These are phyloP conservation scores for Semaprochilodus insignis DNA, from an alignment of 2,797 vertebrate genomes.

Conservation along the genomic window DNA sequence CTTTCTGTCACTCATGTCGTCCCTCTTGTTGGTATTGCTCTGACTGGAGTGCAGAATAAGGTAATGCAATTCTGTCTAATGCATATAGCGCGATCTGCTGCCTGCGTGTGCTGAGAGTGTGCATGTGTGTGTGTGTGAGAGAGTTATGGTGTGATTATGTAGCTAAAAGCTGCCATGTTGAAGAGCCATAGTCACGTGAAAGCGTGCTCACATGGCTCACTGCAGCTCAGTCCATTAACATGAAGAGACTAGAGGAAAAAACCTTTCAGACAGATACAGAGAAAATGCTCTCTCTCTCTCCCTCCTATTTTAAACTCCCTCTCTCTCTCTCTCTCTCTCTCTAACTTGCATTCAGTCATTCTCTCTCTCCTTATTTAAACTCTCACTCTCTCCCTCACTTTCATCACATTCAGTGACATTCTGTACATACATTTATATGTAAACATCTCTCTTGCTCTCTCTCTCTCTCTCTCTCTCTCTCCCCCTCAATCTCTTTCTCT, in stretches of 20 bases:
- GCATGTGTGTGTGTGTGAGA: conserved; percentile 26
- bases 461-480: neutral
- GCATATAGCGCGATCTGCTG: neutral
- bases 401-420: neutral
- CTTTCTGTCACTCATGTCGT: conserved; percentile 12
- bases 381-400: neutral
- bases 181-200: conserved; percentile 67
- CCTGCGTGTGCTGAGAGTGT: conserved; percentile 4
- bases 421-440: too few species aligned
- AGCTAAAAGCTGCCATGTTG: conserved; percentile 52
- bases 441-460: neutral
- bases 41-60: conserved; percentile 23
- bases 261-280: conserved; percentile 46
- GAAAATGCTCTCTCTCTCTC: conserved; percentile 26
- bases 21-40: conserved; percentile 22
- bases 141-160: conserved; percentile 79
- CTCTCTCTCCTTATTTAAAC: neutral
- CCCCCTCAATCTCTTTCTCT: neutral
- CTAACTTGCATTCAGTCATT: neutral
- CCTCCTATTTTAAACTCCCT: neutral
- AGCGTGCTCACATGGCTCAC: conserved; percentile 68
- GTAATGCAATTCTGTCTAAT: conserved; percentile 36
- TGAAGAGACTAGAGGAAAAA: conserved; percentile 32
- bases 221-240: conserved; percentile 60
- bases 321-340: neutral